Evolutionary conservation across 2,888 invertebrate genomes (phyloP), one percentile per base, ranked within the genome.

Genomic region (Netelia virgata): DNA sequence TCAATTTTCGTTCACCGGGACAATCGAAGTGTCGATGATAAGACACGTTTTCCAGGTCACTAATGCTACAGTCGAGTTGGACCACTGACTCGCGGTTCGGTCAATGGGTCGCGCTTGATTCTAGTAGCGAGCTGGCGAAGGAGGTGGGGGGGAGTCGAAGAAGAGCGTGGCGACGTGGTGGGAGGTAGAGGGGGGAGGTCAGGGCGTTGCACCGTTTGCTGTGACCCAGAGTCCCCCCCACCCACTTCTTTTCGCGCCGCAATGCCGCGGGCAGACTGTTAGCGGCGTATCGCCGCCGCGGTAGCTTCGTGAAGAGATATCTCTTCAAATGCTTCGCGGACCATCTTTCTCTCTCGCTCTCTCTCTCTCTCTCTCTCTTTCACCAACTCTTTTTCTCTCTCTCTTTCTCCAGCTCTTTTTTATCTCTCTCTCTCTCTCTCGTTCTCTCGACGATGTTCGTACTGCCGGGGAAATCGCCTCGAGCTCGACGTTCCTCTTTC

Each of bases 121-220:
- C 84, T 75, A 64, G 63, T 28, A 76, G 73, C 55, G 77, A 68
- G 75, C 70, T 28, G 70, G 63, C 79, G 81, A 80, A 55, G 73
- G 79, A 88, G 90, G 36, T 5, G 36, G 36, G 6, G 5, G 36
- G 5, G 36, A 36, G 36, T 5, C 36, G 36, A 36, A 36, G 36
- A 36, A 36, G 36, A 36, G 36, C 8, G 36, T 36, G 36, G 36
- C 36, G 36, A 36, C 6, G 36, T 36, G 36, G 6, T 73, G 70
- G 61, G 64, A 41, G 47, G 41, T 66, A 59, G 82, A 75, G 80
- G 59, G 70, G 79, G 72, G 83, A 88, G 88, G 90, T 89, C 90
- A 90, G 90, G 90, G 89, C 91, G 90, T 91, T 92, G 91, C 91
- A 91, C 91, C 89, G 89, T 87, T 90, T 83, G 85, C 87, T 89